Conservation (phyloP, 2,888 invertebrate species). For the Lasioglossum marginatum region DNA sequence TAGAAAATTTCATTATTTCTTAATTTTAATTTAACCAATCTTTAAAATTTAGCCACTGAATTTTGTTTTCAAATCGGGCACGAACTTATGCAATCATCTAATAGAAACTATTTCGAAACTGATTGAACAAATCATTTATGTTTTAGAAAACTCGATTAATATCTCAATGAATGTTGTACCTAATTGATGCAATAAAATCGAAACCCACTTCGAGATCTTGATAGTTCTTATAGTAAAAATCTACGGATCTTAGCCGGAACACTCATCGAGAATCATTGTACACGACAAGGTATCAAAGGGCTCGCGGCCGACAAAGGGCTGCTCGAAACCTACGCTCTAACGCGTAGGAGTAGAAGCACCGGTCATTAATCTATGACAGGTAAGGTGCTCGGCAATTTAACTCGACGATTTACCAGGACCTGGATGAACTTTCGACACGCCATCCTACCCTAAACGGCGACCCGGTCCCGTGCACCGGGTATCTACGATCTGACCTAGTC, state of each 20-base stretch:
- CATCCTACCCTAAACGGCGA: constrained; percentile 53
- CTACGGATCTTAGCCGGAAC: neutral
- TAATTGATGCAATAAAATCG: neutral
- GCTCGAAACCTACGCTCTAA: constrained; percentile 64
- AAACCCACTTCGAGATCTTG: neutral
- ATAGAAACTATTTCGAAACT: neutral
- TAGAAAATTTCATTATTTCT: no score
- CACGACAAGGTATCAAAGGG: constrained; percentile 44
- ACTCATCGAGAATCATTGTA: constrained; percentile 19
- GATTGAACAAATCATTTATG: neutral
- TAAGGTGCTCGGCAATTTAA: constrained; percentile 65
- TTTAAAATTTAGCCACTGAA: no score
- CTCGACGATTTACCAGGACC: constrained; percentile 64
- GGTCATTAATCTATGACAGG: constrained; percentile 73
- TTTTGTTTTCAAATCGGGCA: no score
- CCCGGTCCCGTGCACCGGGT: constrained; percentile 49
- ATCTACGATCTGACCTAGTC: constrained; percentile 77
- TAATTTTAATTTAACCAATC: no score
- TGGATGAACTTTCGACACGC: constrained; percentile 68
- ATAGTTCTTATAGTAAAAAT: neutral
- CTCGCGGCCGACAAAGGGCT: constrained; percentile 40
- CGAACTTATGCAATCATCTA: no score
- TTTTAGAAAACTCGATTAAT: neutral
- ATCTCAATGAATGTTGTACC: neutral
- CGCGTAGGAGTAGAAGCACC: constrained; percentile 72